A percentile compares a stretch with the other conserved stretches of the same genome.
These are phyloP conservation scores for Trachythela sp. DNA, from an alignment of 64 coral and sea anemone species.

Conservation along the genomic window DNA sequence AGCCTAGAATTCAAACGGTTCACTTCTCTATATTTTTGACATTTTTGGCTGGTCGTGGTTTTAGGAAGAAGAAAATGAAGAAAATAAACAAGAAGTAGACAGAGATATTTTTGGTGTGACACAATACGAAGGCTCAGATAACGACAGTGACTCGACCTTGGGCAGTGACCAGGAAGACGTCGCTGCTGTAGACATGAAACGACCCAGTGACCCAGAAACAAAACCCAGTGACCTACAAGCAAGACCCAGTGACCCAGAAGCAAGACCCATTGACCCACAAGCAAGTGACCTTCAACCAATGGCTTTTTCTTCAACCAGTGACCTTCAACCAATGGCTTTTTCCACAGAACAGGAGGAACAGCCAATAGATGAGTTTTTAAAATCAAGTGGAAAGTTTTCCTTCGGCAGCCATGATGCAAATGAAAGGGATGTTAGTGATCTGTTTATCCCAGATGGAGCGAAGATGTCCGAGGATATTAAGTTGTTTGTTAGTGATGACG, in stretches of 20 bases:
- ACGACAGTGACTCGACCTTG: neutral
- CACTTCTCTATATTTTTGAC: too few species aligned
- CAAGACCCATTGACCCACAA: neutral
- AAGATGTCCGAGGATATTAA: neutral
- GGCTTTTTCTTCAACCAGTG: too few species aligned
- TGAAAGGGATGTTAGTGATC: neutral
- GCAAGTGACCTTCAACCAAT: too few species aligned
- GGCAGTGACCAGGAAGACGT: neutral
- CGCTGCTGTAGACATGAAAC: neutral
- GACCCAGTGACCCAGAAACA: neutral
- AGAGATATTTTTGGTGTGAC: neutral
- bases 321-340: too few species aligned
- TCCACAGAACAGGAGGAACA: neutral
- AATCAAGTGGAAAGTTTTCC: conserved; percentile 2
- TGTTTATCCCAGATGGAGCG: neutral
- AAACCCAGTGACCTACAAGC: too few species aligned
- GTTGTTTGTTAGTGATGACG: conserved; percentile 9
- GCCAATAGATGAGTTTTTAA: neutral
- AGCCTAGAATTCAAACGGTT: too few species aligned
- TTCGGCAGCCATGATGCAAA: neutral
- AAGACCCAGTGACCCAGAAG: too few species aligned
- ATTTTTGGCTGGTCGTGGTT: neutral
- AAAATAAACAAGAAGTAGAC: neutral
- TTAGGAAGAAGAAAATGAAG: neutral
- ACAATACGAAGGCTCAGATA: neutral